Conservation (phyloP, 2,888 invertebrate species). For the Parnassius smintheus region DNA sequence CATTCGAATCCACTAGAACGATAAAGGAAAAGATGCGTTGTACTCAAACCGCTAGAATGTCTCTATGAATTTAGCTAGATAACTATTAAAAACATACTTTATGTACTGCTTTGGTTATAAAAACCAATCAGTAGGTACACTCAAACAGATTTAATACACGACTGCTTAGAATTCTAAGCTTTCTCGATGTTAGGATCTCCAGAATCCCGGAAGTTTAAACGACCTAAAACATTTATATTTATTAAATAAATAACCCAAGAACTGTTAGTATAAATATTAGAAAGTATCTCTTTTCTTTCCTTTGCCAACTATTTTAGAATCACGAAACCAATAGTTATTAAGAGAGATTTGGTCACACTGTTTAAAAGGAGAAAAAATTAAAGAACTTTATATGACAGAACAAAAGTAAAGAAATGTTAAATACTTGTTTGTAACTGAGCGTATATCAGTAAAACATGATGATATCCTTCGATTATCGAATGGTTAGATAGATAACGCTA, state of each 20-base stretch:
- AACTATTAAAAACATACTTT: too few species aligned
- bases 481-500: slow-evolving; percentile 50
- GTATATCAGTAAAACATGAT: slow-evolving; percentile 49
- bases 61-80: too few species aligned
- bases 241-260: too few species aligned
- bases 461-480: slow-evolving; percentile 60
- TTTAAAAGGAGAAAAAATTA: background rate
- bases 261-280: too few species aligned
- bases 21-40: background rate
- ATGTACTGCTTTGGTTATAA: too few species aligned
- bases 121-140: too few species aligned
- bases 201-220: background rate
- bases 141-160: too few species aligned
- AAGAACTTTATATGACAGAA: background rate
- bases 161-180: background rate
- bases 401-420: background rate
- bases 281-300: too few species aligned
- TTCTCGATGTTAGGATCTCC: background rate
- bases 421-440: slow-evolving; percentile 13
- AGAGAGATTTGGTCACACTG: background rate
- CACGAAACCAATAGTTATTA: too few species aligned
- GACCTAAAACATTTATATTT: too few species aligned
- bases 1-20: slow-evolving; percentile 61
- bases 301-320: too few species aligned
- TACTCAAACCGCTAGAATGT: too few species aligned